Evolutionary conservation across 2,888 invertebrate species (phyloP), one percentile per base, ranked within the genome.

Genomic region (Callinectes sapidus): DNA sequence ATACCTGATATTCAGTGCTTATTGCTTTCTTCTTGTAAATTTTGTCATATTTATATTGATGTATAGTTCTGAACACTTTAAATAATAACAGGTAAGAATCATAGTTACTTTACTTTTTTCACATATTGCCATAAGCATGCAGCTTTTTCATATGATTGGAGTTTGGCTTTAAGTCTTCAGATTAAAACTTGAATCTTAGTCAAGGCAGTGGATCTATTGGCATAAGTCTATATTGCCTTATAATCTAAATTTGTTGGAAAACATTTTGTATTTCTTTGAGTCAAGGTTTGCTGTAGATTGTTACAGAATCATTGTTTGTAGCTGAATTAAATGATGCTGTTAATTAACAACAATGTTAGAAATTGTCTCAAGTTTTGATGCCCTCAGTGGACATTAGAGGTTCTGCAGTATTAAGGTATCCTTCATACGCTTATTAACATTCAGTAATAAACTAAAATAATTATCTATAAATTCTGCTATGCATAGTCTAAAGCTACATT

Each of bases 401-500:
- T 81, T 81, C 81, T 81, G 81, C 81, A 81, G 16, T 32, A 32
- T 81, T 81, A 81, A 81, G 81, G 81, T 81, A 71, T 81, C 81
- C 81, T 81, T 35, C 81, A 32, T 16, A 81, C 8, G 81, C 81
- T 81, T 81, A 35, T 35, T 81, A 32, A 35, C 35, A 81, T 81
- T 81, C 81, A 81, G 32, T 81, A 81, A 32, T 81, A 81, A 81
- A 81, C 81, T 81, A 81, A 35, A 16, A 81, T 35, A 35, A 81
- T 71, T 81, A 81, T 81, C 81, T 32, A 35, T 81, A 81, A 81
- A 81, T 81, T 81, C 81, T 81, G 81, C 81, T 81, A 81, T 81
- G 81, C 81, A 81, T 81, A 81, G 81, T 81, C 81, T 81, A 81
- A 81, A 81, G 81, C 81, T 81, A 81, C 81, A 81, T 81, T 81